Conservation (phyloP, 2,797 vertebrate genomes). For the Crypturellus tataupa region DNA sequence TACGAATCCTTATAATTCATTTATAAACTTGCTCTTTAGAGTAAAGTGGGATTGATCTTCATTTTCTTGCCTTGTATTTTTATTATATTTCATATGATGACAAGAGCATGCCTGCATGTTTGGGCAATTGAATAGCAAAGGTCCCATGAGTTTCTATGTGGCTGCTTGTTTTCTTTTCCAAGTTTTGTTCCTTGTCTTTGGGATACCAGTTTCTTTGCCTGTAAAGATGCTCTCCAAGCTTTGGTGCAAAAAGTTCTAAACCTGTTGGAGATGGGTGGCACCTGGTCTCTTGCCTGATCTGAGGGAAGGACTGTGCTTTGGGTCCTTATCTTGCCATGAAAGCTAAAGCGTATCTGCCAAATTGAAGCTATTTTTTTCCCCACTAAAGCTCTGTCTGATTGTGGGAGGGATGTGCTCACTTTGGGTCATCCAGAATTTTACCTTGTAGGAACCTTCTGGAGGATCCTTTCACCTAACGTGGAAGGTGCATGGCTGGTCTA, state of each 20-base stretch:
- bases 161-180: background rate
- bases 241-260: background rate
- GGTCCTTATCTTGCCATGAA: fast-evolving
- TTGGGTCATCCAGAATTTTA: background rate
- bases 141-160: background rate
- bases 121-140: background rate
- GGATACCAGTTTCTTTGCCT: background rate
- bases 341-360: background rate
- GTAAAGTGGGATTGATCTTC: background rate
- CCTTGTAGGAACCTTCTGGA: background rate
- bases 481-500: background rate
- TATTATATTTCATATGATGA: background rate
- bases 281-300: background rate
- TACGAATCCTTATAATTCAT: background rate
- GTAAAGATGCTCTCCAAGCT: background rate
- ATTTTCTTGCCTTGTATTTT: background rate
- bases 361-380: background rate
- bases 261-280: background rate
- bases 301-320: background rate
- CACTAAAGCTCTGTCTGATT: background rate
- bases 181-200: background rate
- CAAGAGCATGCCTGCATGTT: background rate
- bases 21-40: conserved; percentile 13
- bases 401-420: background rate
- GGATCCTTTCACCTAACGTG: background rate